Evolutionary conservation across 2,888 invertebrate genomes (phyloP), one percentile per base, ranked within the genome.

Genomic region (Eulithis testata): DNA sequence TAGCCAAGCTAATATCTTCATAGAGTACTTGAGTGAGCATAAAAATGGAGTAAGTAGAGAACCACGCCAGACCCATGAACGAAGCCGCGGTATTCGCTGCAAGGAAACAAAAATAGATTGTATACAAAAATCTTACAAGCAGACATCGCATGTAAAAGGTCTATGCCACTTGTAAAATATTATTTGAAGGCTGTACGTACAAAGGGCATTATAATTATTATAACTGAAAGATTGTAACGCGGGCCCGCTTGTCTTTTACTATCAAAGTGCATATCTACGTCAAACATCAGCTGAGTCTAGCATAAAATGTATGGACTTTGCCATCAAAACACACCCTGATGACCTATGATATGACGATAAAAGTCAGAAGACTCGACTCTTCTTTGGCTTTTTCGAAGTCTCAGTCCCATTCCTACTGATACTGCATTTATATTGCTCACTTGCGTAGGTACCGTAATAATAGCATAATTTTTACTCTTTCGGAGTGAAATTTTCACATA

Each of bases 61-160:
- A 97, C 95, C 97, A 97, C 31, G 96, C 88, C 2, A 97, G 88
- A 0, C 97, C 97, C 76, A 96, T 96, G 49, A 97, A 95, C 0
- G 97, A 96, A 0, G 97, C 95, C 3, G 97, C 97, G 3, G 96
- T 96, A 83, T 96, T 97, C 0, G 97, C 97, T 96, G 87, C 52
- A 93, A 92, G 75, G 70, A 69, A 58, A 67, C 60, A 50, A 60
- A 31, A 67, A 63, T 67, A 67, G 53, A 62, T 50, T 55, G 9
- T 54, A 59, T 40, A 63, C 59, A 54, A 47, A 54, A 49, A 37
- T 45, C 9, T 55, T 12, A 12, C 43, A 36, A 54, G 44, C 31
- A 62, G 37, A 36, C 62, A 45, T 57, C 27, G 57, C 61, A 43
- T 61, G 54, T 37, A 7, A 7, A 21, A 14, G 36, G 27, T 31